Evolutionary conservation across 2,113 vertebrate genomes (phyloP).

Genomic region (Cacatua alba): DNA sequence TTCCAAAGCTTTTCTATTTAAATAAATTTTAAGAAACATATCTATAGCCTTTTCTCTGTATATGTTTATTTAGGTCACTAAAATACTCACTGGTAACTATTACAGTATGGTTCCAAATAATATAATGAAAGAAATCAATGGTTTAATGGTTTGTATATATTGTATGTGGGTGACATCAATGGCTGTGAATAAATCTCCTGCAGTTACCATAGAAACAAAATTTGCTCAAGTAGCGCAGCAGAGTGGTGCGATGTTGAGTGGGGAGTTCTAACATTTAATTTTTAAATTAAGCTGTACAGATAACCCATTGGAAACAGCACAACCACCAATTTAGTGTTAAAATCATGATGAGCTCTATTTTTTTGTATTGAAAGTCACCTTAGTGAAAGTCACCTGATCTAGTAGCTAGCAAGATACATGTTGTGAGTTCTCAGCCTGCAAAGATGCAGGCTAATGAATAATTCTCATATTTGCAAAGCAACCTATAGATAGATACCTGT

Average conservation of each 20-base stretch:
- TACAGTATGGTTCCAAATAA: not conserved
- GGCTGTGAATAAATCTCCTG: slow-evolving; percentile 55
- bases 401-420: not conserved
- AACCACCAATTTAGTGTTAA: not conserved
- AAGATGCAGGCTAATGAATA: slow-evolving; percentile 16
- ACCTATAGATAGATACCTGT: not conserved
- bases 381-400: not conserved
- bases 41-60: not conserved
- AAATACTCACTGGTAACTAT: slow-evolving; percentile 9
- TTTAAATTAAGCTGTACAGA: slow-evolving; percentile 60
- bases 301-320: slow-evolving; percentile 17
- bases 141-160: slow-evolving; percentile 34
- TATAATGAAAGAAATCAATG: slow-evolving; percentile 25
- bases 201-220: slow-evolving; percentile 77
- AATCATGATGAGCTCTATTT: not conserved
- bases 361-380: not conserved
- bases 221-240: slow-evolving; percentile 56
- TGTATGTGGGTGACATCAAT: slow-evolving; percentile 48
- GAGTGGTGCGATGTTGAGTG: slow-evolving; percentile 67
- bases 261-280: slow-evolving; percentile 67
- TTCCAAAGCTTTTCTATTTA: not conserved
- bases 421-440: not conserved
- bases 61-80: not conserved
- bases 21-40: not conserved
- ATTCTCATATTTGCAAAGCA: not conserved